These are phyloP conservation scores for Platygyra sinensis DNA, from an alignment of 64 coral and sea anemone genomes.

Conservation along the genomic window DNA sequence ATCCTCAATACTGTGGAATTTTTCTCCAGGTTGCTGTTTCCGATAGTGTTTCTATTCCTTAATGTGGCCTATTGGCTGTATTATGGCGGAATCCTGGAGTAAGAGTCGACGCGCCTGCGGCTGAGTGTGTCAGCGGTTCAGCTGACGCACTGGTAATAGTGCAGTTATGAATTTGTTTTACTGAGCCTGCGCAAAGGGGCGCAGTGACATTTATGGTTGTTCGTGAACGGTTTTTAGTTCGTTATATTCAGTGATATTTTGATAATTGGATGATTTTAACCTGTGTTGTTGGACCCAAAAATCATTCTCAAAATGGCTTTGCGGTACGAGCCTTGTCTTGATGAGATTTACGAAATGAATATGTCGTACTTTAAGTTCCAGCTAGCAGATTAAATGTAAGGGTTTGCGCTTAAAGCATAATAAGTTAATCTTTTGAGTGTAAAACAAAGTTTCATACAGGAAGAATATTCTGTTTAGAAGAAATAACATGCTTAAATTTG, in stretches of 20 bases:
- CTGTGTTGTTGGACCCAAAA: too few species aligned
- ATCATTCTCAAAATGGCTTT: too few species aligned
- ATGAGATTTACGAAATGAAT: too few species aligned
- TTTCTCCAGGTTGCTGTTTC: constrained; percentile 74
- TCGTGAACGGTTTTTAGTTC: background rate
- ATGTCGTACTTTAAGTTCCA: too few species aligned
- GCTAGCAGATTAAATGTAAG: too few species aligned
- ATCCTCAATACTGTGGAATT: constrained; percentile 79
- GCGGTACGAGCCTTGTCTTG: too few species aligned
- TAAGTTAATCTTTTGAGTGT: too few species aligned
- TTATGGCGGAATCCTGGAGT: constrained; percentile 28
- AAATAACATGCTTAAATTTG: too few species aligned
- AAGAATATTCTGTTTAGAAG: too few species aligned
- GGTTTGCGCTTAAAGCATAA: too few species aligned
- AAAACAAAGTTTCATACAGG: too few species aligned
- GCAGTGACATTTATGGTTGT: background rate
- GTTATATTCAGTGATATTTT: background rate
- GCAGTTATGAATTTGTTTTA: background rate
- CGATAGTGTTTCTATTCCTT: constrained; percentile 73
- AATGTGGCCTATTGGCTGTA: constrained; percentile 90
- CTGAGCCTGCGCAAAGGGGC: background rate
- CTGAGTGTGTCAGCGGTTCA: background rate
- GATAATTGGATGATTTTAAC: too few species aligned
- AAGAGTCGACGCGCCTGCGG: background rate
- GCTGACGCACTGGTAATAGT: background rate